Evolutionary conservation across 2,797 vertebrate species (phyloP), one percentile per base, ranked within the genome.

Genomic region (Remorina albescens): DNA sequence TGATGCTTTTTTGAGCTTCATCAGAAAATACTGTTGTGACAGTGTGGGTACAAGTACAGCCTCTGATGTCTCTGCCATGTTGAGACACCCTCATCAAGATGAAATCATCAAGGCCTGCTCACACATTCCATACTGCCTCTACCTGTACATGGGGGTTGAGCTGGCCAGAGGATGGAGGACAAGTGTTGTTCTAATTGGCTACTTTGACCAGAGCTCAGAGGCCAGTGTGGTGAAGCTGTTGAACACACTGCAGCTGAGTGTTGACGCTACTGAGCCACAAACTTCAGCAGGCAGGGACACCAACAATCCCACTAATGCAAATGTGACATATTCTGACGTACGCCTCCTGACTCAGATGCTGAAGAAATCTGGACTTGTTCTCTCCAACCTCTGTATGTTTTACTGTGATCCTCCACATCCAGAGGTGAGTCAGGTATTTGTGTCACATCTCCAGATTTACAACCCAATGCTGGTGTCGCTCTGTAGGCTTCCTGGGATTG

Each of bases 61-160:
- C 26, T 0, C n/a, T 41, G 1, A 26, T 25, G 13, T 30, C 21
- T 13, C 41, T 13, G 18, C 47, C 30, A 2, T 54, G 30, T 21
- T 70, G 34, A 49, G 53, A 42, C 66, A 79, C 19, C 16, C 13
- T 11, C 67, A 82, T 16, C 64, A 10, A 0, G 2, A 32, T 2
- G 91, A 93, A 49, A 47, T 91, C 6, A 2, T 69, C 21, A 10
- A 55, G 13, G 42, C 63, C 13, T 92, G 92, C 37, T 51, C 9
- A 0, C 16, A 71, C 32, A 67, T 49, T 1, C 94, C 94, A 0
- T 95, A 90, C 78, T 91, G 91, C 59, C 81, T 95, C 54, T 95
- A 94, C 71, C 55, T 95, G 49, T 93, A 89, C 19, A 74, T 66
- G 2, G 85, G 74, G 0, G 71, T 91, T 2, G 85, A 90, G 25